Evolutionary conservation across 2,797 vertebrate species (phyloP).

Genomic region (Macroramphosus scolopax): DNA sequence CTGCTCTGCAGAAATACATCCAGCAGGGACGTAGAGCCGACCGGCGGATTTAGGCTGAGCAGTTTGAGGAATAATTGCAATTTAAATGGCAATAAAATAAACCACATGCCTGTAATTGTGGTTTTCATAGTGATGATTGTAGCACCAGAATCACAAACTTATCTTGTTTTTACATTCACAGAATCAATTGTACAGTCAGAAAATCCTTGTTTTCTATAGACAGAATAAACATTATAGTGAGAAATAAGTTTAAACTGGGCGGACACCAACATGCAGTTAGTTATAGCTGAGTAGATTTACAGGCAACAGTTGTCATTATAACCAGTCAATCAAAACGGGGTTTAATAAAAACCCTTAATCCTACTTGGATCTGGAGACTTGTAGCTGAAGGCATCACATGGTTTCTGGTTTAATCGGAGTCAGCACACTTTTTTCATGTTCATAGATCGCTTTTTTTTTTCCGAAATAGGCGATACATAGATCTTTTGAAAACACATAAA

Average conservation of each 20-base stretch:
- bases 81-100: conserved; percentile 1
- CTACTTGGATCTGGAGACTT: background rate
- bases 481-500: conserved; percentile 12
- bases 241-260: too few species aligned
- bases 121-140: background rate
- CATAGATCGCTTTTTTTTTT: conserved; percentile 5
- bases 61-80: conserved; percentile 9
- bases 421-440: background rate
- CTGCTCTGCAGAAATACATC: conserved; percentile 13
- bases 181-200: too few species aligned
- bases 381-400: background rate
- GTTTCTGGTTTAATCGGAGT: conserved; percentile 2
- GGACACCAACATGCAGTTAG: background rate
- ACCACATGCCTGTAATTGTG: background rate
- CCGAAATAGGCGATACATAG: conserved; percentile 13
- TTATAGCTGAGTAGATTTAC: conserved; percentile 10
- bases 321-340: background rate
- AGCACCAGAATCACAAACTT: background rate
- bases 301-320: background rate
- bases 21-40: conserved; percentile 3
- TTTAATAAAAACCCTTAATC: background rate
- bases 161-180: background rate
- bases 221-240: too few species aligned
- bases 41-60: too few species aligned
- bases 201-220: too few species aligned